Percentiles rank a stretch among this genome's conserved stretches.
phyloP scores from a whole-genome alignment of 2,797 vertebrate genomes.

The Xiphophorus birchmanni region DNA sequence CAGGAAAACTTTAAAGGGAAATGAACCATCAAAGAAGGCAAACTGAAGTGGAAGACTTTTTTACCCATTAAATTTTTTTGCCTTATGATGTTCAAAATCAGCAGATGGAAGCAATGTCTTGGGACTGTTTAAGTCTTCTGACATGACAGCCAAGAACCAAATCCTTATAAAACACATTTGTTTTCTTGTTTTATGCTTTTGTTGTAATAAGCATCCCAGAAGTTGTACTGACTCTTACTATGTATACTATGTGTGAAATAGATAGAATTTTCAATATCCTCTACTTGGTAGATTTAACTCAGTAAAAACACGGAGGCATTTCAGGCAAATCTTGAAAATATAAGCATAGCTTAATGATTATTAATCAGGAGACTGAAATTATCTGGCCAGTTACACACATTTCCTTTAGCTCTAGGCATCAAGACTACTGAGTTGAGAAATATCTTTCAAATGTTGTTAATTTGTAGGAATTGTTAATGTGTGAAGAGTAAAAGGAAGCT shows the following conservation, averaged over 20 bases:
- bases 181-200: background rate
- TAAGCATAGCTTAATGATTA: constrained; percentile 14
- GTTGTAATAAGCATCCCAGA: background rate
- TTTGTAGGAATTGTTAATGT: constrained; percentile 45
- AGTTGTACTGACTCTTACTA: background rate
- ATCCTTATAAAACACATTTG: background rate
- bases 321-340: constrained; percentile 25
- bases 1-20: background rate
- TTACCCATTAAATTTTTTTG: background rate
- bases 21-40: background rate
- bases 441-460: constrained; percentile 36
- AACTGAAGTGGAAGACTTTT: background rate
- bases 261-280: background rate
- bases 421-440: constrained; percentile 57
- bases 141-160: background rate
- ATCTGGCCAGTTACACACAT: constrained; percentile 49
- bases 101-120: background rate
- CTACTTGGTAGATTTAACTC: background rate
- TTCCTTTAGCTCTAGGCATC: constrained; percentile 36
- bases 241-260: background rate
- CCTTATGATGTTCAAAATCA: background rate
- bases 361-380: constrained; percentile 29
- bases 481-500: constrained; percentile 46
- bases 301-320: background rate
- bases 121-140: background rate